These are phyloP conservation scores for Heteromyza rotundicornis DNA, from an alignment of 2,888 invertebrate species.

Conservation along the genomic window DNA sequence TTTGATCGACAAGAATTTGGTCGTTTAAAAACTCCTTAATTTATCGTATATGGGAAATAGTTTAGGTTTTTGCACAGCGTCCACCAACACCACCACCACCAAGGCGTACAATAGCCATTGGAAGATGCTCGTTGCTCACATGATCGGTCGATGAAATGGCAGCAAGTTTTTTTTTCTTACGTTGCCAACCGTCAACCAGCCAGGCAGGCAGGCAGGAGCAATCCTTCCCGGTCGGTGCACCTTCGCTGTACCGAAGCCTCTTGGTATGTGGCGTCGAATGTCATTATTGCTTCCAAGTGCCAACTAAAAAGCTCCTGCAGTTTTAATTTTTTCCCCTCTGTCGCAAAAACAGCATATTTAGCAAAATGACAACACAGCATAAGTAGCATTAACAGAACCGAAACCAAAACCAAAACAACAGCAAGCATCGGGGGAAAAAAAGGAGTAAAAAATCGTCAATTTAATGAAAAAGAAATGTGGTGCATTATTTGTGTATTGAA, in stretches of 20 bases:
- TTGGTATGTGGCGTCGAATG: constrained; percentile 60
- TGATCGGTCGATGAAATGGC: constrained; percentile 20
- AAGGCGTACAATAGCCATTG: background rate
- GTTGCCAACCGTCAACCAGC: background rate
- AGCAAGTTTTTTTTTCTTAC: constrained; percentile 8
- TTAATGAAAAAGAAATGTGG: constrained; percentile 51
- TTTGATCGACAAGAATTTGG: constrained; percentile 64
- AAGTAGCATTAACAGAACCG: constrained; percentile 26
- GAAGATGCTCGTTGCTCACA: background rate
- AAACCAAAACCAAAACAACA: constrained; percentile 23
- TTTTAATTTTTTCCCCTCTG: constrained; percentile 46
- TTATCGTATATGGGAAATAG: constrained; percentile 62
- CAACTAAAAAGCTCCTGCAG: constrained; percentile 56
- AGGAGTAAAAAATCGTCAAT: constrained; percentile 48
- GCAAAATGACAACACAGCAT: constrained; percentile 59
- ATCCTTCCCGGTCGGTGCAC: constrained; percentile 5
- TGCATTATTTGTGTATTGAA: constrained; percentile 62
- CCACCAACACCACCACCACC: too few relatives aligned
- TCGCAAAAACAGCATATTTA: constrained; percentile 55
- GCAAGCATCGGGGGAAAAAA: too few relatives aligned
- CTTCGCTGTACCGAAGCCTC: constrained; percentile 37
- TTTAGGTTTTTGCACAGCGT: constrained; percentile 47
- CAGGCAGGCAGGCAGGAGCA: too few relatives aligned
- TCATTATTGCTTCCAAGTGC: constrained; percentile 59
- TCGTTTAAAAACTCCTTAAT: constrained; percentile 63